Evolutionary conservation across 64 coral and sea anemone genomes (phyloP), one percentile per base, ranked within the genome.

Genomic region (Montipora cactus): DNA sequence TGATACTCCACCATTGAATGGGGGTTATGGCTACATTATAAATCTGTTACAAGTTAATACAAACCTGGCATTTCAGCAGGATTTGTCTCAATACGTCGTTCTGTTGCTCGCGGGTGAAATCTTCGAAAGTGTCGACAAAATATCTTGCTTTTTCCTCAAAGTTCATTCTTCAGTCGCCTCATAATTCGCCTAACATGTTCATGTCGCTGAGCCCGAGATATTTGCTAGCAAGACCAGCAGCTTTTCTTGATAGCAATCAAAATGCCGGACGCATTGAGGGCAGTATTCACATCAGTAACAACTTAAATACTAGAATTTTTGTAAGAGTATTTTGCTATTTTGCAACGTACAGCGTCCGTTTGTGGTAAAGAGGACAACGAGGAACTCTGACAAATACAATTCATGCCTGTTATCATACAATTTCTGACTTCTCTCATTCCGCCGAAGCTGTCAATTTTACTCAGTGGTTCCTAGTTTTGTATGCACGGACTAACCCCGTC

Each of bases 41-140:
- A 37, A 37, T 37, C 2, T 37, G 37, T 37, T 37, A 2, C 37
- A 37, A 37, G 37, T 37, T 37, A 37, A 37, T 37, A 37, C 37
- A 37, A 37, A 93, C 92, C 84, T 93, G 92, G 47, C 92, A 93
- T 69, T 88, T 88, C 12, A 88, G 47, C 9, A 93, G 85, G 37
- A 93, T 67, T 13, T 78, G 28, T 93, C 79, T 80, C 11, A 93
- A 45, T 5, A 93, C 59, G 12, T 93, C 83, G 52, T 87, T 80
- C 47, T 93, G 92, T 68, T 93, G 92, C 10, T 93, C 92, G 4
- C 61, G 83, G 3, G 83, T 88, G 52, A 93, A 93, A 47, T 80
- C 77, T 80, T 88, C 46, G 49, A 93, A 93, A 21, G 76, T 76
- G 23, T 79, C 46, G 5, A 93, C 59, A n/a, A 87, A 77, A n/a